Percentiles rank a stretch among this genome's conserved stretches.
These are phyloP conservation scores for Acipenser ruthenus DNA, from an alignment of 2,797 vertebrate species.

Conservation along the genomic window DNA sequence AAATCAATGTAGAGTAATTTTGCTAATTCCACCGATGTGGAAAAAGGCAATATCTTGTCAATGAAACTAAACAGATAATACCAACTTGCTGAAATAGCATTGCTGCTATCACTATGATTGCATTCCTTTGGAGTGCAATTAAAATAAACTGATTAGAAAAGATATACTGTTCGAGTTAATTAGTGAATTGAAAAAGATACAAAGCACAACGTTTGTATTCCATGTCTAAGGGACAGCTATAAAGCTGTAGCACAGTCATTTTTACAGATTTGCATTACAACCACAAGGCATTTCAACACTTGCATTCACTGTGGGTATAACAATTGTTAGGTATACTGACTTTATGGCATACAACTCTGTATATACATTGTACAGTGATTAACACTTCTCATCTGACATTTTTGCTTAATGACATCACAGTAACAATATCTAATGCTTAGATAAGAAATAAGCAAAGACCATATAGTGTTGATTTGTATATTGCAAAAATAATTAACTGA, in stretches of 20 bases:
- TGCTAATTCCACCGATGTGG: background rate
- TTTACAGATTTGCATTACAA: background rate
- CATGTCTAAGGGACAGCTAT: background rate
- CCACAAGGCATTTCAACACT: background rate
- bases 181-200: background rate
- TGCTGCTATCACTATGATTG: constrained; percentile 29
- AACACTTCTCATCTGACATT: background rate
- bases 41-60: background rate
- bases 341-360: background rate
- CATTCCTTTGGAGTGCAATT: constrained; percentile 29
- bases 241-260: background rate
- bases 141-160: constrained; percentile 24
- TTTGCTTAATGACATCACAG: too few relatives aligned
- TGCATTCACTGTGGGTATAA: background rate
- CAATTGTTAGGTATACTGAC: background rate
- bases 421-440: too few relatives aligned
- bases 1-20: constrained; percentile 17
- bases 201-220: background rate
- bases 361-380: background rate
- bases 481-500: too few relatives aligned
- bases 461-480: too few relatives aligned
- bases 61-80: constrained; percentile 33
- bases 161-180: constrained; percentile 2
- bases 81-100: constrained; percentile 37
- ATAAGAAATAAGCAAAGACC: too few relatives aligned